These are phyloP conservation scores for Platysternon megacephalum DNA, from an alignment of 2,113 vertebrate species.

Conservation along the genomic window DNA sequence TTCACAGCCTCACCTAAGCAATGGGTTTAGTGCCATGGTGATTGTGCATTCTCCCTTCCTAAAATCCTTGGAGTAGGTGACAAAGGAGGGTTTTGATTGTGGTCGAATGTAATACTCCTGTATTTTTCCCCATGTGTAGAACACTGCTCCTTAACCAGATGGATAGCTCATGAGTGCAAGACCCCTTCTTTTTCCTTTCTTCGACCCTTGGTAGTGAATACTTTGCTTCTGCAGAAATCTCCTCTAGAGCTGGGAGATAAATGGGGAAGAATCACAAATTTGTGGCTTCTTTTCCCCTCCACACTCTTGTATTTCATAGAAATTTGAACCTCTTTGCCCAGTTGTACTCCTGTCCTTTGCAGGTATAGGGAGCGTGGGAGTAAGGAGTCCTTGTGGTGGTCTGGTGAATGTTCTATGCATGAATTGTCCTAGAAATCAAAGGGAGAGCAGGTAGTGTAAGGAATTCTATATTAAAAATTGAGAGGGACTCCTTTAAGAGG, in stretches of 20 bases:
- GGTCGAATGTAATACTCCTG: background rate
- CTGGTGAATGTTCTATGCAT: background rate
- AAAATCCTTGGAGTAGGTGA: fast-evolving
- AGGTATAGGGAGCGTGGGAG: background rate
- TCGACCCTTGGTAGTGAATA: background rate
- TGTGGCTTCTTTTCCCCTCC: background rate
- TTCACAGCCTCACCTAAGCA: background rate
- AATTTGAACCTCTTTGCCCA: background rate
- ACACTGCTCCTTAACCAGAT: background rate
- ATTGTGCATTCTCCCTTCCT: background rate
- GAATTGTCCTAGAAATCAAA: background rate
- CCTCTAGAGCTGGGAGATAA: background rate
- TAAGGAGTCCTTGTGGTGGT: background rate
- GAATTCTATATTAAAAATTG: background rate
- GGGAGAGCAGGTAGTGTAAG: fast-evolving
- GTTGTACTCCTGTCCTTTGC: background rate
- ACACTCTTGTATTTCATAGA: fast-evolving
- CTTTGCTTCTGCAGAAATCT: background rate
- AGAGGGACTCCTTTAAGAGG: background rate
- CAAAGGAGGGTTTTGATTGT: background rate
- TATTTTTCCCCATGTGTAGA: fast-evolving
- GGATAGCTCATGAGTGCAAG: background rate
- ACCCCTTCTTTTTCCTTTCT: background rate
- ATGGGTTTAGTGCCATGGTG: background rate
- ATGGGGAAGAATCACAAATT: background rate